Evolutionary conservation across 2,888 invertebrate species (phyloP).

Genomic region (Spialia ferax): DNA sequence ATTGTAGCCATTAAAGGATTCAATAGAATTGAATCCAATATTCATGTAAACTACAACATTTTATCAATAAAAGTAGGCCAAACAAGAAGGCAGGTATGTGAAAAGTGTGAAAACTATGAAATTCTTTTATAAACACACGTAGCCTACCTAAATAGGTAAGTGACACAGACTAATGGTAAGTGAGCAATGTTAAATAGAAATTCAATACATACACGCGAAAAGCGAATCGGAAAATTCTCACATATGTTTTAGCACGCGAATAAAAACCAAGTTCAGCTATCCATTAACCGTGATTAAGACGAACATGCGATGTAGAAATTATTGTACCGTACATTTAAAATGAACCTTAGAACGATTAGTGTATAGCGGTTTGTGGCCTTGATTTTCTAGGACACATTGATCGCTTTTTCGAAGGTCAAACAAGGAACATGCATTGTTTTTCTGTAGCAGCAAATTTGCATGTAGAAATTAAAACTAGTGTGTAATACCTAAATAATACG

Average conservation of each 20-base stretch:
- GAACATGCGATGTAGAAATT: slow-evolving; percentile 55
- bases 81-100: too few relatives aligned
- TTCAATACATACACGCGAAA: slow-evolving; percentile 21
- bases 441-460: not conserved
- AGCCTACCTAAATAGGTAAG: not conserved
- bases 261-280: slow-evolving; percentile 34
- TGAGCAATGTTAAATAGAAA: slow-evolving; percentile 19
- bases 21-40: too few relatives aligned
- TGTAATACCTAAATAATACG: too few relatives aligned
- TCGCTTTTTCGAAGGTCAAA: slow-evolving; percentile 31
- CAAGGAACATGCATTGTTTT: slow-evolving; percentile 3
- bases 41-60: too few relatives aligned
- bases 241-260: slow-evolving; percentile 30
- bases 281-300: slow-evolving; percentile 51
- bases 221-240: slow-evolving; percentile 33
- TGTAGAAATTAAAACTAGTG: not conserved
- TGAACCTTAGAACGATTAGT: slow-evolving; percentile 36
- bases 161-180: too few relatives aligned
- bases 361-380: not conserved
- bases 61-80: too few relatives aligned
- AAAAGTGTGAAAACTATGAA: too few relatives aligned
- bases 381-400: slow-evolving; percentile 19
- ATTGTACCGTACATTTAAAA: slow-evolving; percentile 44
- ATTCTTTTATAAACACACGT: not conserved
- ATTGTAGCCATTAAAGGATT: too few relatives aligned